Base-by-base conservation (phyloP, 2,888 invertebrate species). In the Acronicta psi region DNA sequence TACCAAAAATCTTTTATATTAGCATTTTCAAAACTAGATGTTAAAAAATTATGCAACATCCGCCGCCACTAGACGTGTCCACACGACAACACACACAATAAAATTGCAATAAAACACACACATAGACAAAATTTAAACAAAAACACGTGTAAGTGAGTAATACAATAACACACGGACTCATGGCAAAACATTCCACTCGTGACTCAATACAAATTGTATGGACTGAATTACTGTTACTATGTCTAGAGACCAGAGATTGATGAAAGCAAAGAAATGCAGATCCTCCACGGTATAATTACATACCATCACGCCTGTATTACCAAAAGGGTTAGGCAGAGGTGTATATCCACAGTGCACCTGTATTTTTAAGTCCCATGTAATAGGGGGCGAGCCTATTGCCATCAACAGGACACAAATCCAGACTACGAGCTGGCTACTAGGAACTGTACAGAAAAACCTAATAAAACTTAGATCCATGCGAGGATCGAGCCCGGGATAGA, bases 201-300 rank as follows among this genome's bases (percentile, higher is more conserved):
- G 80, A 79, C 41, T 80, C 77, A 79, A 47, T 38, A 51, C 52
- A 42, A 60, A 57, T 73, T 69, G 69, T 60, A 43, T 52, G 43
- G 65, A 56, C 17, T 67, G 40, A 44, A 61, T 58, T 59, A 47
- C 14, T 53, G 23, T 61, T 52, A 54, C 68, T 54, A 36, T 61
- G 23, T n/a, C 38, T 13, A 13, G 9, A n/a, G 20, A 14, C 17
- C 23, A 10, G 0, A 44, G n/a, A 10, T 37, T 62, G 40, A 41
- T 45, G 45, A 49, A 46, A 14, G 36, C 20, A 47, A 66, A 51
- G 43, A 44, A 7, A 42, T 0, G 37, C 11, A 29, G 3, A 29
- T 11, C 25, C 8, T 25, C 7, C 5, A 23, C 10, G 8, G 2
- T 25, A 25, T 25, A 25, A 25, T 25, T 29, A n/a, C n/a, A n/a